Base-by-base conservation (phyloP, 1,140 invertebrate genomes). In the Calliphora vicina region DNA sequence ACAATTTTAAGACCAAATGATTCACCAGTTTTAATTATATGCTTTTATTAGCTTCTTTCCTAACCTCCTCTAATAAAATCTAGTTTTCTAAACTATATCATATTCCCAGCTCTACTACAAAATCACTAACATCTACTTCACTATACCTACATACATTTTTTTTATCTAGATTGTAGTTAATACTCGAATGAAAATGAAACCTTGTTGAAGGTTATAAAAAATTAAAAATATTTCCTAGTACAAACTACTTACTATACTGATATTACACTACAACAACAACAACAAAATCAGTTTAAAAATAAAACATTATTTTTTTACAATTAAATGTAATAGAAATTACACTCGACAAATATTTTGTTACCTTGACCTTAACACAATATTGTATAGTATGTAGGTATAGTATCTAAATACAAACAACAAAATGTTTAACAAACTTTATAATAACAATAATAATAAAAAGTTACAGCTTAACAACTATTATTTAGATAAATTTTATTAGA, bases 351-450 rank as follows among this genome's bases (percentile, higher is more conserved):
- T 10, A 78, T 12, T 86, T 84, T 80, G 80, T 86, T 81, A 83
- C 87, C 87, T 88, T 88, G 87, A 88, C 87, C 87, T 88, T 88
- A 88, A 87, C 87, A 87, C 87, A 87, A 88, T 87, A n/a, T n/a
- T n/a, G n/a, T n/a, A n/a, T n/a, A n/a, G n/a, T n/a, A n/a, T n/a
- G n/a, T n/a, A n/a, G n/a, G n/a, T n/a, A n/a, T n/a, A n/a, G n/a
- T n/a, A n/a, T n/a, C n/a, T n/a, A n/a, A n/a, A n/a, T n/a, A n/a
- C n/a, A n/a, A n/a, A n/a, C n/a, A n/a, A 88, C 26, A 74, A 29
- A 67, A 67, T 50, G 45, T 50, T 50, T 50, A n/a, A 50, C 35
- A 35, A 35, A 35, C 35, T 35, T 35, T 35, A 35, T 35, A 4
- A 50, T 50, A 23, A 6, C 20, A 67, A 67, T 23, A 67, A 67